These are phyloP conservation scores for Notamacropus eugenii DNA, from an alignment of 2,797 vertebrate species.

Conservation along the genomic window DNA sequence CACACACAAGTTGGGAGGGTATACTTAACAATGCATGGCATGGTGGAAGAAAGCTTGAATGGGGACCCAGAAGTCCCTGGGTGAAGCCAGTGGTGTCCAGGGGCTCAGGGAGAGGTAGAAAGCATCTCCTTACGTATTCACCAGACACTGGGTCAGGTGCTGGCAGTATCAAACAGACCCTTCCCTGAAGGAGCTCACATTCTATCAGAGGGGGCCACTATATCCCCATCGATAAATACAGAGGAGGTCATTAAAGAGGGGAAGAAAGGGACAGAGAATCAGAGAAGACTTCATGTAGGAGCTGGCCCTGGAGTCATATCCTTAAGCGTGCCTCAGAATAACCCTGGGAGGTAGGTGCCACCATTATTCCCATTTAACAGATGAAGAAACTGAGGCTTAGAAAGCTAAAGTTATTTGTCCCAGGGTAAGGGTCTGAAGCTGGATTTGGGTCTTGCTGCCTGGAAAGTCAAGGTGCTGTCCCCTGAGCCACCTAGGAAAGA, in stretches of 20 bases:
- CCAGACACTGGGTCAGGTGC: no score
- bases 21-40: background rate
- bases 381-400: background rate
- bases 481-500: background rate
- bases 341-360: background rate
- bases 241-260: background rate
- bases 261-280: background rate
- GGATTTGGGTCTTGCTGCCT: background rate
- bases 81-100: background rate
- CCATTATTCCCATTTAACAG: background rate
- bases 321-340: background rate
- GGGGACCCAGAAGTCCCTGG: background rate
- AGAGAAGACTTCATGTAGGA: background rate
- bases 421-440: background rate
- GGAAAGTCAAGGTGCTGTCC: background rate
- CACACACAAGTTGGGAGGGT: rapidly evolving
- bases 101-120: background rate
- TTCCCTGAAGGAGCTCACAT: background rate
- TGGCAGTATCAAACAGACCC: no score
- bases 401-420: background rate
- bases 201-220: no score
- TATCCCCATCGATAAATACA: no score
- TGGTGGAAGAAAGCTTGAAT: background rate
- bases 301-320: background rate
- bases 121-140: no score